phyloP scores from a whole-genome alignment of 2,113 vertebrate genomes.

The Tapirus terrestris region DNA sequence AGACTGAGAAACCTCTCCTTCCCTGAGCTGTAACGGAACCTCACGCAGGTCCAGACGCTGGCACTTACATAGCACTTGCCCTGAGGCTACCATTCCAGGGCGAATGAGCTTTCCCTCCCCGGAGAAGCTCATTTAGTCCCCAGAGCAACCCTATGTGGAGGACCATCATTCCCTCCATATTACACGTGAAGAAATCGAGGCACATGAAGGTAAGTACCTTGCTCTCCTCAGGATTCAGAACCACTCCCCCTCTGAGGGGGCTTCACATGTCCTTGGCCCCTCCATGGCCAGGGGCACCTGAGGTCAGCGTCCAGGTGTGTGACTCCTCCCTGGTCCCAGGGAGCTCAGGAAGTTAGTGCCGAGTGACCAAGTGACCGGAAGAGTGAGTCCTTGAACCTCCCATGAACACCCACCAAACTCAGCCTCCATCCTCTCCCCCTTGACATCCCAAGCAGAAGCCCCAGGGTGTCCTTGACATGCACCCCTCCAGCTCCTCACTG shows the following conservation, averaged over 20 bases:
- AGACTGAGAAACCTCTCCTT: neutral
- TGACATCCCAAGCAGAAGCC: neutral
- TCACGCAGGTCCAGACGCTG: neutral
- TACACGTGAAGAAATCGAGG: neutral
- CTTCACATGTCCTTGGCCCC: neutral
- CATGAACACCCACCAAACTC: neutral
- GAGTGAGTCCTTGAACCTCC: neutral
- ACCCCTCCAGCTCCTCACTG: neutral
- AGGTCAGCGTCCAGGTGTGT: neutral
- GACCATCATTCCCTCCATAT: neutral
- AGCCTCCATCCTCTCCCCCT: neutral
- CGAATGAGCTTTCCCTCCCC: too few relatives aligned
- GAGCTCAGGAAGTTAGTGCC: neutral
- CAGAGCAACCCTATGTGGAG: neutral
- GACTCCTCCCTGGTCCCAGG: neutral
- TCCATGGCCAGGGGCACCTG: neutral
- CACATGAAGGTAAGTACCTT: neutral
- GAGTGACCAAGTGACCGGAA: neutral
- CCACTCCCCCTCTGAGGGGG: neutral
- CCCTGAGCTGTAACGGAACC: neutral
- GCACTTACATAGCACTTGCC: neutral
- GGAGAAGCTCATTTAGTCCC: neutral
- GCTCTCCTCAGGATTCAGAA: neutral
- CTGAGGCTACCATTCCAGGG: fast-evolving
- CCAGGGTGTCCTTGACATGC: neutral